Conservation (phyloP, 1,140 invertebrate genomes). For the Leguminivora glycinivorella region DNA sequence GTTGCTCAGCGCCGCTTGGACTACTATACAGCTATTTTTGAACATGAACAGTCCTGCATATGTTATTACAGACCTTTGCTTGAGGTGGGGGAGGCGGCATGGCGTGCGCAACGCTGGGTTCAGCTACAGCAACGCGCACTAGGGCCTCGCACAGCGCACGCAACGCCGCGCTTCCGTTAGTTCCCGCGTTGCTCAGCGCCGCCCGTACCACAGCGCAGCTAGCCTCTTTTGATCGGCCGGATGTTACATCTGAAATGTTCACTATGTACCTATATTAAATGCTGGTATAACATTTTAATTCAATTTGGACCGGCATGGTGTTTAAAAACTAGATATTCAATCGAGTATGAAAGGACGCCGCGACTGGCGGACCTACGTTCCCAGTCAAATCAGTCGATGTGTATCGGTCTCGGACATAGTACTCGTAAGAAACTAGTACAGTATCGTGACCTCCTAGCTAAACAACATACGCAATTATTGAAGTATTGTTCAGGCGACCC, state of each 20-base stretch:
- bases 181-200: slow-evolving; percentile 42
- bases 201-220: slow-evolving; percentile 53
- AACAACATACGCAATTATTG: not conserved
- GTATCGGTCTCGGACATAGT: too few species aligned
- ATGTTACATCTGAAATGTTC: slow-evolving; percentile 50
- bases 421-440: not conserved
- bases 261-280: not conserved
- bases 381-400: too few species aligned
- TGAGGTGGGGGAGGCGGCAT: slow-evolving; percentile 64
- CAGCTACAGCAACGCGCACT: slow-evolving; percentile 63
- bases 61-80: slow-evolving; percentile 56
- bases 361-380: too few species aligned
- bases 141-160: slow-evolving; percentile 76
- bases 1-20: slow-evolving; percentile 34
- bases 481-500: not conserved
- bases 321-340: not conserved
- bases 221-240: slow-evolving; percentile 46
- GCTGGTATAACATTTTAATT: not conserved
- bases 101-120: slow-evolving; percentile 55
- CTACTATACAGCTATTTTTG: not conserved
- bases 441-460: not conserved
- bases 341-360: too few species aligned
- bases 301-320: not conserved
- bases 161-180: slow-evolving; percentile 48
- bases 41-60: too few species aligned